A percentile compares a stretch with the other conserved stretches of the same genome.
These are phyloP conservation scores for Avahi laniger DNA, from an alignment of 2,797 vertebrate genomes.

Conservation along the genomic window DNA sequence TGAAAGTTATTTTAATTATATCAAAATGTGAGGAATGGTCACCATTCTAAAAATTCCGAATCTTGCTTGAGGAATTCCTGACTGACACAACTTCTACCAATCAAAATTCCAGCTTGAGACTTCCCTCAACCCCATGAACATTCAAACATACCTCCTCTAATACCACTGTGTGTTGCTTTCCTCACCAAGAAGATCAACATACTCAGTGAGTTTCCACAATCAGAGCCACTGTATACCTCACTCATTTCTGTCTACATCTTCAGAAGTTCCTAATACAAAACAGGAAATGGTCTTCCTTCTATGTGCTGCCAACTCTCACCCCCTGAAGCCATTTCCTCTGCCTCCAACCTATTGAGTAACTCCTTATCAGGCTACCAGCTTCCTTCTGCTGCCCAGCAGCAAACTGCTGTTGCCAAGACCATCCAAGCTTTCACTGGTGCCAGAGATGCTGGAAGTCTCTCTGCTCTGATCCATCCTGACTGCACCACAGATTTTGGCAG, in stretches of 20 bases:
- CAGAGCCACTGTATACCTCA: not conserved
- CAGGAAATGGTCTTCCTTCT: not conserved
- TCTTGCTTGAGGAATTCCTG: not conserved
- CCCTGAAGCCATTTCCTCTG: not conserved
- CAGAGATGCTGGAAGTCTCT: not conserved
- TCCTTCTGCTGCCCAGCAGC: not conserved
- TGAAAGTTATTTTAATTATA: conserved; percentile 19
- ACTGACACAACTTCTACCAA: not conserved
- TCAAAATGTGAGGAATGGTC: not conserved
- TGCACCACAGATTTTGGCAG: not conserved
- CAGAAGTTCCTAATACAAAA: not conserved
- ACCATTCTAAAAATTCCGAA: not conserved
- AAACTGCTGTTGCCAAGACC: not conserved
- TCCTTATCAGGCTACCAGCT: not conserved
- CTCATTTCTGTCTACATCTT: not conserved
- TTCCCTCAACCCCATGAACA: not conserved
- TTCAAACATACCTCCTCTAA: not conserved
- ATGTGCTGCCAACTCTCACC: not conserved
- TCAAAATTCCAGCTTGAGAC: not conserved
- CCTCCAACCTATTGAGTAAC: not conserved
- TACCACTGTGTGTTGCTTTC: not conserved
- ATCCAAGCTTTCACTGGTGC: not conserved
- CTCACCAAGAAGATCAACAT: not conserved
- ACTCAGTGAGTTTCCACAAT: not conserved
- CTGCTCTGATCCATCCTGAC: not conserved